Percentiles rank a stretch among this genome's conserved stretches.
Evolutionary conservation across 2,888 invertebrate genomes (phyloP).

Genomic region (Oegoconia quadripuncta): DNA sequence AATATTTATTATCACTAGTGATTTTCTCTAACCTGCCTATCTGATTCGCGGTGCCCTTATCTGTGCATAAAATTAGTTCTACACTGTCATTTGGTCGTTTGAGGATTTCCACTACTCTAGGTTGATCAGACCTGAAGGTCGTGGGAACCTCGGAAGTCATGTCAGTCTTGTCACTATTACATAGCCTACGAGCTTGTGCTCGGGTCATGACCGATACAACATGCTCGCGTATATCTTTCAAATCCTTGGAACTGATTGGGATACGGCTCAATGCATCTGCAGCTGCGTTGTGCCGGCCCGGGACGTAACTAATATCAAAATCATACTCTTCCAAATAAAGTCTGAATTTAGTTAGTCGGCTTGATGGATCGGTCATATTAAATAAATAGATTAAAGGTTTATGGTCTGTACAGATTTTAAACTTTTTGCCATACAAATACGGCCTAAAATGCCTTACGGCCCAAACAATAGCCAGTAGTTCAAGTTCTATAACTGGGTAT

Average conservation of each 20-base stretch:
- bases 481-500: conserved; percentile 17
- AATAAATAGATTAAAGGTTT: neutral
- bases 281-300: too few relatives aligned
- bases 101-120: conserved; percentile 2
- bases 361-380: conserved; percentile 16
- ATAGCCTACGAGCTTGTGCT: conserved; percentile 8
- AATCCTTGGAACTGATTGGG: conserved; percentile 9
- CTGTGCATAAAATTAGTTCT: neutral
- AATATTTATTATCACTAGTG: neutral
- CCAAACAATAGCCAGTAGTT: conserved; percentile 17
- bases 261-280: conserved; percentile 21
- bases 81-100: neutral
- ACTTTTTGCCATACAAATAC: neutral
- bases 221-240: conserved; percentile 16
- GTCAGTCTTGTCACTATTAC: neutral
- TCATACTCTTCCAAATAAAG: conserved; percentile 19
- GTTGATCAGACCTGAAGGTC: neutral
- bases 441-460: too few relatives aligned
- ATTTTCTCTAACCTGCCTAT: too few relatives aligned
- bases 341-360: conserved; percentile 19
- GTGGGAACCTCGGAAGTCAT: neutral
- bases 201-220: conserved; percentile 17
- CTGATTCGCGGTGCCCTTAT: too few relatives aligned
- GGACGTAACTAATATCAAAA: conserved; percentile 14
- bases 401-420: neutral